phyloP scores from a whole-genome alignment of 2,888 invertebrate species.

The Apamea sordens region DNA sequence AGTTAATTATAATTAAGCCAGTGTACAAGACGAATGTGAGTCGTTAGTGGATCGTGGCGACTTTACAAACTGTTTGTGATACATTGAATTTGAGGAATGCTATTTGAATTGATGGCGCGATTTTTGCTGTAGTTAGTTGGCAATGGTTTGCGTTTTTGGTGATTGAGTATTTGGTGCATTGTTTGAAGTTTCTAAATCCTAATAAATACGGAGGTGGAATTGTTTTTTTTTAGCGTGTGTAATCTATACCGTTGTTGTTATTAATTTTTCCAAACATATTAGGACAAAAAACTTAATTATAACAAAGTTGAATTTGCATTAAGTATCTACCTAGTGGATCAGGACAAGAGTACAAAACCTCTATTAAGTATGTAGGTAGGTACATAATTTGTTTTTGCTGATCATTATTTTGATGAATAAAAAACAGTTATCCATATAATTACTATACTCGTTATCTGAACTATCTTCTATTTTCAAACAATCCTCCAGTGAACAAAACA shows the following conservation, averaged over 20 bases:
- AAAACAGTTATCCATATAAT: background rate
- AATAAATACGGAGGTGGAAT: background rate
- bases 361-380: background rate
- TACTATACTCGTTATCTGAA: background rate
- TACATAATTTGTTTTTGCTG: background rate
- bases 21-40: slow-evolving; percentile 75
- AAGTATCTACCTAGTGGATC: no score
- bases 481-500: background rate
- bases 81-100: slow-evolving; percentile 53
- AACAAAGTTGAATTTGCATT: background rate
- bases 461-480: background rate
- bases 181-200: slow-evolving; percentile 5
- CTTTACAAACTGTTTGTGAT: slow-evolving; percentile 60
- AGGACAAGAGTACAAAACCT: background rate
- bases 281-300: background rate
- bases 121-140: slow-evolving; percentile 29
- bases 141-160: slow-evolving; percentile 37
- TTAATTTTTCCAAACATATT: background rate
- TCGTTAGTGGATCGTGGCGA: slow-evolving; percentile 71
- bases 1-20: slow-evolving; percentile 79
- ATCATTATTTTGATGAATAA: background rate
- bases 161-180: background rate
- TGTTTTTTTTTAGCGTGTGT: slow-evolving; percentile 2
- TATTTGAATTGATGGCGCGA: slow-evolving; percentile 27
- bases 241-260: background rate